Evolutionary conservation across 2,888 invertebrate species (phyloP).

Genomic region (Limnephilus auricula): DNA sequence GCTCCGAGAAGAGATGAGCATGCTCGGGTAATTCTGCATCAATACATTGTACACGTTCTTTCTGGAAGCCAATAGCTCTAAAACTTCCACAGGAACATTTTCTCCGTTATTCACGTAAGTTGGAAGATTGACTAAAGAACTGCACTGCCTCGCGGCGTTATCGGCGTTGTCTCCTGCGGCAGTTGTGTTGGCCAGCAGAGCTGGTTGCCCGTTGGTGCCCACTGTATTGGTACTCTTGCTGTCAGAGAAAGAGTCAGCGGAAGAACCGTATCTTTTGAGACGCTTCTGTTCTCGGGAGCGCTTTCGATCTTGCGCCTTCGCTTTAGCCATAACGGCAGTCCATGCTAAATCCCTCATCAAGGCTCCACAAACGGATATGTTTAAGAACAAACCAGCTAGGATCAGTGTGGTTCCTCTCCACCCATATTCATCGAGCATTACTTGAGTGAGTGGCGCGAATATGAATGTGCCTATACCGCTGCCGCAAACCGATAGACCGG

Average conservation of each 20-base stretch:
- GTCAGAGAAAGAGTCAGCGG: constrained; percentile 84
- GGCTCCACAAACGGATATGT: constrained; percentile 89
- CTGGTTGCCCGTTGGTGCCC: constrained; percentile 77
- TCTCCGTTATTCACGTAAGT: constrained; percentile 89
- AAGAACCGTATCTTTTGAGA: constrained; percentile 79
- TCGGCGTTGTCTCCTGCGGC: constrained; percentile 68
- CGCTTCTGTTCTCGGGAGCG: constrained; percentile 79
- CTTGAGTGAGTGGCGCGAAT: constrained; percentile 88
- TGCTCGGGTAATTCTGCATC: constrained; percentile 85
- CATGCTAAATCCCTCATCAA: constrained; percentile 85
- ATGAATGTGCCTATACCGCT: constrained; percentile 93
- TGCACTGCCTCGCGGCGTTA: constrained; percentile 79
- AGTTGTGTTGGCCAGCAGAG: constrained; percentile 68
- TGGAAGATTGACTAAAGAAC: constrained; percentile 90
- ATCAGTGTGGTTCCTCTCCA: constrained; percentile 92
- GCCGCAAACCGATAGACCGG: constrained; percentile 91
- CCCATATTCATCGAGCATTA: constrained; percentile 85
- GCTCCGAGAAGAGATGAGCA: constrained; percentile 84
- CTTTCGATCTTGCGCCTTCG: constrained; percentile 81
- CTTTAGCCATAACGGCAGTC: constrained; percentile 79
- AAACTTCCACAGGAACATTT: constrained; percentile 86
- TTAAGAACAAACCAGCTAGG: constrained; percentile 87
- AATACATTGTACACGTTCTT: constrained; percentile 85
- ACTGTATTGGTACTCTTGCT: constrained; percentile 83
- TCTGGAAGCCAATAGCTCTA: constrained; percentile 83